phyloP scores from a whole-genome alignment of 2,888 invertebrate genomes.

The Eupithecia vulgata region DNA sequence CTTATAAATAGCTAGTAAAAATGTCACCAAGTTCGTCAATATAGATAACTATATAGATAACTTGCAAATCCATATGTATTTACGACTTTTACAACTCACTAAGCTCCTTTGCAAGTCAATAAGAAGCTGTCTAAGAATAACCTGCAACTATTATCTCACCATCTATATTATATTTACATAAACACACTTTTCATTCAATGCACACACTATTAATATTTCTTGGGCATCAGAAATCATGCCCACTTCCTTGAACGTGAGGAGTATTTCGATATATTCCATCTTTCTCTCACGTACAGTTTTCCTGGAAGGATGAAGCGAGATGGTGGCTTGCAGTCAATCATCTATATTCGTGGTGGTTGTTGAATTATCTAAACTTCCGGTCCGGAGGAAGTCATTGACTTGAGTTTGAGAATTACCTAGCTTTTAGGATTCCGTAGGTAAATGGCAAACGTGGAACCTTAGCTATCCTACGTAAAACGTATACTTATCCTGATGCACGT shows the following conservation, averaged over 20 bases:
- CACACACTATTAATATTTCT: constrained; percentile 77
- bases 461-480: not conserved
- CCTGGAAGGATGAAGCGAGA: constrained; percentile 53
- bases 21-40: not conserved
- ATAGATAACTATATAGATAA: not conserved
- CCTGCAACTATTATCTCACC: constrained; percentile 33
- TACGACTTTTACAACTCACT: constrained; percentile 12
- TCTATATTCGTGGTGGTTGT: constrained; percentile 82
- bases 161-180: constrained; percentile 48
- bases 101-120: constrained; percentile 6
- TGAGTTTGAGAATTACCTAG: constrained; percentile 33
- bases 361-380: constrained; percentile 81
- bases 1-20: too few relatives aligned
- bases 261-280: constrained; percentile 65
- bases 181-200: constrained; percentile 49
- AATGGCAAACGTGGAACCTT: not conserved
- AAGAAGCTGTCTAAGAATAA: constrained; percentile 19
- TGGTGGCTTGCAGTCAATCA: constrained; percentile 67
- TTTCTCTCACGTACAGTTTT: constrained; percentile 47
- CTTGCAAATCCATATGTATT: not conserved
- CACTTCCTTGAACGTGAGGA: constrained; percentile 80
- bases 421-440: constrained; percentile 3
- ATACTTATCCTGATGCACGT: not conserved
- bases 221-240: constrained; percentile 73
- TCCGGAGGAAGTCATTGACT: constrained; percentile 68